Conservation (phyloP, 2,888 invertebrate genomes). For the Himalopsyche japonica region DNA sequence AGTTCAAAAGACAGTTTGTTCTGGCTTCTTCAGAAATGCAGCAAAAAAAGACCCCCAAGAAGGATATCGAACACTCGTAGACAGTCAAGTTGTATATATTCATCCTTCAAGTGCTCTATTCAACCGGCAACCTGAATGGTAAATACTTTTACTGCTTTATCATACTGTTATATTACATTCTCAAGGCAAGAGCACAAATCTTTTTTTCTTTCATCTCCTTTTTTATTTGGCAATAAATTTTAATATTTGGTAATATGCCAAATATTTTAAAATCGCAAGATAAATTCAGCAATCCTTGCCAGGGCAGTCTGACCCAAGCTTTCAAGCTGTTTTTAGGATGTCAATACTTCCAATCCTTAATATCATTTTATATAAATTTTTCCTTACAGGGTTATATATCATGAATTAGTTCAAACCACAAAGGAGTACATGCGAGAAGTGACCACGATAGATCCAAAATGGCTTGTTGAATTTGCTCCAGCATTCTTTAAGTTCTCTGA, state of each 20-base stretch:
- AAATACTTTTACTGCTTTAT: slow-evolving; percentile 45
- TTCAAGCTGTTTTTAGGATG: too few relatives aligned
- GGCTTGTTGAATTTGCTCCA: slow-evolving; percentile 98
- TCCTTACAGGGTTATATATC: slow-evolving; percentile 88
- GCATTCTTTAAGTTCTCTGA: slow-evolving; percentile 99
- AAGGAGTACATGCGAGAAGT: slow-evolving; percentile 99
- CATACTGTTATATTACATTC: background rate
- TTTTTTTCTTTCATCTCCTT: too few relatives aligned
- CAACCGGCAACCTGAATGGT: slow-evolving; percentile 98
- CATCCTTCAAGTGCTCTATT: slow-evolving; percentile 98
- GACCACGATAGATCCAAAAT: slow-evolving; percentile 94
- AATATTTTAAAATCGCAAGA: too few relatives aligned
- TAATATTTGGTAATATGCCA: too few relatives aligned
- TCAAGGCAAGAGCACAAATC: background rate
- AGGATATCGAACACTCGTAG: slow-evolving; percentile 94
- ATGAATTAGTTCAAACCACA: slow-evolving; percentile 97
- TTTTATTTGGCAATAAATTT: too few relatives aligned
- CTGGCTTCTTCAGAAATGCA: slow-evolving; percentile 98
- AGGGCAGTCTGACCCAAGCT: too few relatives aligned
- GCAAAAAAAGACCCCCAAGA: slow-evolving; percentile 99
- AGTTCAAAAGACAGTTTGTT: slow-evolving; percentile 97
- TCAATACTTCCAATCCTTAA: too few relatives aligned
- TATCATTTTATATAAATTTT: background rate
- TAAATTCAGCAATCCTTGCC: too few relatives aligned
- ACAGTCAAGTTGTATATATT: slow-evolving; percentile 97